These are phyloP conservation scores for Microvelia longipes DNA, from an alignment of 1,140 invertebrate species.

Conservation along the genomic window DNA sequence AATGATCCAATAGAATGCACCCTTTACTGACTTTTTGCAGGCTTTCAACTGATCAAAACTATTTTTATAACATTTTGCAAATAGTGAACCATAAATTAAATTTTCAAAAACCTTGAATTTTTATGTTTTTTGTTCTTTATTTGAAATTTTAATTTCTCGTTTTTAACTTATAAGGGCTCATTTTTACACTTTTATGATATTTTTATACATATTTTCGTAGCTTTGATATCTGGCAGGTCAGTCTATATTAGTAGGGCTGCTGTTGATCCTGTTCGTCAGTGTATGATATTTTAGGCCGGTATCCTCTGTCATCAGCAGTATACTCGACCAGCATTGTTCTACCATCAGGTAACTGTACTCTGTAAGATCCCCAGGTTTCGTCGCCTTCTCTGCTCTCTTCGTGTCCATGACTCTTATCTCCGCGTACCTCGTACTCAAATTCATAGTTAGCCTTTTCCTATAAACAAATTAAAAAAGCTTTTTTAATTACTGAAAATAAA, in stretches of 20 bases:
- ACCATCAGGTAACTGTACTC: slow-evolving; percentile 47
- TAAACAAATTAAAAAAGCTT: background rate
- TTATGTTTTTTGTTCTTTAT: no score
- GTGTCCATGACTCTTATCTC: slow-evolving; percentile 38
- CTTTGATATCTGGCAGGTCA: background rate
- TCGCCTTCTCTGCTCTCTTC: slow-evolving; percentile 44
- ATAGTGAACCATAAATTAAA: no score
- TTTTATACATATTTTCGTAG: no score
- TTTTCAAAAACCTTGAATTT: no score
- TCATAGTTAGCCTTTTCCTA: slow-evolving; percentile 48
- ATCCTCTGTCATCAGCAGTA: slow-evolving; percentile 42
- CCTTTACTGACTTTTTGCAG: no score
- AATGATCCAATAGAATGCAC: no score
- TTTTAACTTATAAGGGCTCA: no score
- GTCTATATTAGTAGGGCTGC: background rate
- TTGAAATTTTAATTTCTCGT: no score
- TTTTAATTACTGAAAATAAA: no score
- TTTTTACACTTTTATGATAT: no score
- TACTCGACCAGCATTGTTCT: slow-evolving; percentile 46
- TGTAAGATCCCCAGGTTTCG: slow-evolving; percentile 42
- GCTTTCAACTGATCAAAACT: no score
- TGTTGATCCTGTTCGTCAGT: background rate
- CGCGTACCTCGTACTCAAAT: slow-evolving; percentile 43
- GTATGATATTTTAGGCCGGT: slow-evolving; percentile 39
- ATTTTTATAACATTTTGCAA: no score